phyloP scores from a whole-genome alignment of 23 tunicate species.

The Styela clava region DNA sequence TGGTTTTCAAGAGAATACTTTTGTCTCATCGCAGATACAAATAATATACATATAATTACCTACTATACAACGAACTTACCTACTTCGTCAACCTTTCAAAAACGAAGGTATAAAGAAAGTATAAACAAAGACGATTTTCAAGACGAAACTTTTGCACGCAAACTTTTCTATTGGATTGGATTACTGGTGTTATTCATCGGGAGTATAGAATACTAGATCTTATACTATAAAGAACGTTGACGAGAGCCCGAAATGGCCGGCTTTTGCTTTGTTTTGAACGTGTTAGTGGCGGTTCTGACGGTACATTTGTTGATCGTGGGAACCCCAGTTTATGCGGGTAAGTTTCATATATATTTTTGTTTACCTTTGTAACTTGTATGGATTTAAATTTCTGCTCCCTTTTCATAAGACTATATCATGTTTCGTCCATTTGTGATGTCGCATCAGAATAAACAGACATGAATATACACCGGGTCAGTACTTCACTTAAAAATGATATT shows the following conservation, averaged over 20 bases:
- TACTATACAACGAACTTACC: neutral
- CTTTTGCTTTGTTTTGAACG: neutral
- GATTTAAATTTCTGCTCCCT: conserved; percentile 23
- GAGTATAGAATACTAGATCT: neutral
- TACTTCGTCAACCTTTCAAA: neutral
- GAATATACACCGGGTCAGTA: neutral
- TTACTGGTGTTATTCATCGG: conserved; percentile 15
- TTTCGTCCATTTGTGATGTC: conserved; percentile 15
- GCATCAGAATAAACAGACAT: neutral
- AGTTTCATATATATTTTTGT: conserved; percentile 27
- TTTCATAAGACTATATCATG: conserved; percentile 5
- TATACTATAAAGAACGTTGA: neutral
- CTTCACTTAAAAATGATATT: neutral
- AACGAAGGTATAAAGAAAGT: conserved; percentile 1
- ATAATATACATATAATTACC: neutral
- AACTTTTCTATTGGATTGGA: conserved; percentile 28
- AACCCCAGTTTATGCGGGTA: conserved; percentile 29
- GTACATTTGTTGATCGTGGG: conserved; percentile 31
- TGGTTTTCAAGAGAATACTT: neutral
- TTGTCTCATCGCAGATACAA: neutral
- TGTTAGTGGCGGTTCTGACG: conserved; percentile 20
- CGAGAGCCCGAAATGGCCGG: conserved; percentile 19
- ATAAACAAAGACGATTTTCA: conserved; percentile 10
- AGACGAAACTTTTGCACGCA: neutral
- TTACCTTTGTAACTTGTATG: conserved; percentile 23